These are phyloP conservation scores for Phalera bucephala DNA, from an alignment of 2,888 invertebrate genomes.

Conservation along the genomic window DNA sequence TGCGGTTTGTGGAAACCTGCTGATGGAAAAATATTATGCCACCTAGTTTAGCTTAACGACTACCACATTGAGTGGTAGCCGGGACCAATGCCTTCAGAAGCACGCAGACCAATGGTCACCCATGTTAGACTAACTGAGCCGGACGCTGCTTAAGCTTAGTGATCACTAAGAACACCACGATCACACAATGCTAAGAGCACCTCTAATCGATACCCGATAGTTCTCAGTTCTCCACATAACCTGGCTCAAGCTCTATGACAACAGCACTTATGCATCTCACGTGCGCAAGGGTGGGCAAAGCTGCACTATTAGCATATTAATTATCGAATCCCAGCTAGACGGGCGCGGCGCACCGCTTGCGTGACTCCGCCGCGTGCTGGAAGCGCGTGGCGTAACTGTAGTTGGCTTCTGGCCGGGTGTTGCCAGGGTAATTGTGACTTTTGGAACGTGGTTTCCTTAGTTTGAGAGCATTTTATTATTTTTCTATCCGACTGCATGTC, in stretches of 20 bases:
- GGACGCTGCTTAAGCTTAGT: too few species aligned
- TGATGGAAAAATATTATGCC: too few species aligned
- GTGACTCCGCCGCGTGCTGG: constrained; percentile 36
- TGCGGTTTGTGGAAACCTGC: too few species aligned
- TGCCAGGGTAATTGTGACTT: constrained; percentile 7
- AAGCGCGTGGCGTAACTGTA: constrained; percentile 24
- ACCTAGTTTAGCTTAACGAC: too few species aligned
- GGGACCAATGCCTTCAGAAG: too few species aligned
- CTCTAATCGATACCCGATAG: background rate
- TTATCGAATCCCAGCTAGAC: constrained; percentile 62
- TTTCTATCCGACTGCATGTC: too few species aligned
- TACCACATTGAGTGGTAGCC: too few species aligned
- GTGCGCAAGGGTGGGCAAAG: constrained; percentile 61
- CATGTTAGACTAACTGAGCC: too few species aligned
- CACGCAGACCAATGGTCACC: background rate
- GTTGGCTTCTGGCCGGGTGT: constrained; percentile 14
- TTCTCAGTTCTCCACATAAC: background rate
- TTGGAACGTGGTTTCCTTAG: constrained; percentile 1
- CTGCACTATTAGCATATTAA: constrained; percentile 73
- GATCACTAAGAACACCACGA: too few species aligned
- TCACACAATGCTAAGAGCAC: too few species aligned
- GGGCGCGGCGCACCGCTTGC: constrained; percentile 51
- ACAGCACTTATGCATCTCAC: constrained; percentile 49
- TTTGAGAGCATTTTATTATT: too few species aligned
- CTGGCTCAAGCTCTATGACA: constrained; percentile 21